Evolutionary conservation across 2,888 invertebrate genomes (phyloP).

Genomic region (Drosophila yooni): DNA sequence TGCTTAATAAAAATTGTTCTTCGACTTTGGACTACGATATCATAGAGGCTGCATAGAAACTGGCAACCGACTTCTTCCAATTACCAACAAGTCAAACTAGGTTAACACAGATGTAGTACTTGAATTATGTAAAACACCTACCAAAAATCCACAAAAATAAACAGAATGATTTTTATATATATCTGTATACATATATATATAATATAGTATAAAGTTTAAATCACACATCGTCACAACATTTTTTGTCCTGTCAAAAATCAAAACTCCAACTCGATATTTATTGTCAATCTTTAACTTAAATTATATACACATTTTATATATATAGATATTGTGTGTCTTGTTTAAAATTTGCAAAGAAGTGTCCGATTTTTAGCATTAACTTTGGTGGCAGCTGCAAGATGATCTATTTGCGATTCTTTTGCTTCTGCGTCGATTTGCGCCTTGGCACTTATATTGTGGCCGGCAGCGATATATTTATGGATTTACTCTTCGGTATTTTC

Average conservation of each 20-base stretch:
- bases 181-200: background rate
- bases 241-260: conserved; percentile 26
- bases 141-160: background rate
- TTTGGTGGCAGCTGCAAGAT: conserved; percentile 26
- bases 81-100: no score
- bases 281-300: conserved; percentile 26
- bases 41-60: no score
- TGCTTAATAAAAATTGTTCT: background rate
- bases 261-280: background rate
- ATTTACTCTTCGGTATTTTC: conserved; percentile 35
- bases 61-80: no score
- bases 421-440: conserved; percentile 64
- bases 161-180: background rate
- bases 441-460: conserved; percentile 50
- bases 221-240: background rate
- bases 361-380: background rate
- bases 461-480: conserved; percentile 42
- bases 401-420: conserved; percentile 65
- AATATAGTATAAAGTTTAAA: background rate
- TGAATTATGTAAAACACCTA: background rate
- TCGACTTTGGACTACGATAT: background rate
- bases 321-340: background rate
- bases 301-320: conserved; percentile 9
- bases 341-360: background rate
- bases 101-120: no score